phyloP scores from a whole-genome alignment of 2,113 vertebrate genomes.

The Herpailurus yagouaroundi region DNA sequence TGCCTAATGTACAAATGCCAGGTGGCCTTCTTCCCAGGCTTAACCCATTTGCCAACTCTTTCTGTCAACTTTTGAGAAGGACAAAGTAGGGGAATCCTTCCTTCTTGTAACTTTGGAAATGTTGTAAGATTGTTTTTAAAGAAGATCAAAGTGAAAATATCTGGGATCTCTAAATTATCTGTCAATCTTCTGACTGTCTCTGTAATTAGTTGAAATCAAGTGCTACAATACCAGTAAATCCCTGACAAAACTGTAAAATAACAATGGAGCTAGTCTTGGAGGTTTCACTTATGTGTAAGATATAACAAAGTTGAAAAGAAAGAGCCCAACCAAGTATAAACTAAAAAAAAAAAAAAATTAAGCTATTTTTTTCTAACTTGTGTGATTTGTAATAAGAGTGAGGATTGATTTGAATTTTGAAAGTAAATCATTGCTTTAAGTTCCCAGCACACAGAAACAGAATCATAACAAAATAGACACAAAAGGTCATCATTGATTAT shows the following conservation, averaged over 20 bases:
- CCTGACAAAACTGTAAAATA: background rate
- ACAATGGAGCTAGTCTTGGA: background rate
- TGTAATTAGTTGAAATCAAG: background rate
- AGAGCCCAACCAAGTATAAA: background rate
- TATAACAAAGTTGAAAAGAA: background rate
- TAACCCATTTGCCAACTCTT: slow-evolving; percentile 37
- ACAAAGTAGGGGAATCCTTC: slow-evolving; percentile 12
- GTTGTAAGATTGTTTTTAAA: background rate
- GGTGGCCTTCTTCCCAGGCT: slow-evolving; percentile 62
- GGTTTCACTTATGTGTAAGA: background rate
- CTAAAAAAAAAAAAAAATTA: background rate
- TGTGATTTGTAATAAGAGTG: background rate
- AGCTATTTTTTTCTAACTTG: background rate
- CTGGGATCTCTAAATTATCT: background rate
- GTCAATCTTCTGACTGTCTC: background rate
- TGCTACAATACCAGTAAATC: background rate
- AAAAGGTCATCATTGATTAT: background rate
- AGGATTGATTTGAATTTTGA: background rate
- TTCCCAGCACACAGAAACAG: background rate
- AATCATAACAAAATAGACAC: background rate
- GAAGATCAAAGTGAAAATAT: background rate
- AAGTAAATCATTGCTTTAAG: background rate
- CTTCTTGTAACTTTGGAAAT: background rate
- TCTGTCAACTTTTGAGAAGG: slow-evolving; percentile 19
- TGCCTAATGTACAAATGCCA: slow-evolving; percentile 30